Percentiles rank a stretch among this genome's conserved stretches.
phyloP scores from a whole-genome alignment of 2,888 invertebrate species.

The Drosophila stalkeri region DNA sequence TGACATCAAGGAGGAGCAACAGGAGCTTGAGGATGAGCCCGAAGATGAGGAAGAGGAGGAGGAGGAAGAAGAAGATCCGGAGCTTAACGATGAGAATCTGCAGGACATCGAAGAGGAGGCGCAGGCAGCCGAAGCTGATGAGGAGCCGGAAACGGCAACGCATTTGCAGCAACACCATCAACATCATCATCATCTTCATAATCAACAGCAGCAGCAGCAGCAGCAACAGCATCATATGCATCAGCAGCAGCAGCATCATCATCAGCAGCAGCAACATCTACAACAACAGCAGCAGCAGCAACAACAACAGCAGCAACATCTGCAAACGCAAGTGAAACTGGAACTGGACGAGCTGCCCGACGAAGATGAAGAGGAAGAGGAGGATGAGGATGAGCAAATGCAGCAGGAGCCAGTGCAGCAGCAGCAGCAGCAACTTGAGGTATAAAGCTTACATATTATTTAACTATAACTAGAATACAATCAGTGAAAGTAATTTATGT shows the following conservation, averaged over 20 bases:
- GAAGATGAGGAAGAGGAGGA: constrained; percentile 57
- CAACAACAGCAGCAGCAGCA: constrained; percentile 25
- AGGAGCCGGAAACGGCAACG: constrained; percentile 68
- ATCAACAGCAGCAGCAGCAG: constrained; percentile 33
- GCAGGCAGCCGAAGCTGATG: constrained; percentile 81
- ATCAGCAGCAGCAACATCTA: constrained; percentile 28
- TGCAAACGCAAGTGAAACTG: constrained; percentile 74
- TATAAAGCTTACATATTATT: not conserved
- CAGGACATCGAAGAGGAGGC: constrained; percentile 84
- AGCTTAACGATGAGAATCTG: constrained; percentile 81
- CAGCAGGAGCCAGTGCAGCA: constrained; percentile 31
- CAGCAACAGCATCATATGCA: constrained; percentile 34
- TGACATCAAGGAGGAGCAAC: constrained; percentile 58
- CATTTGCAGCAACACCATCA: constrained; percentile 53
- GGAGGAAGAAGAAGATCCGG: constrained; percentile 82
- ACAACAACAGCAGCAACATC: constrained; percentile 35
- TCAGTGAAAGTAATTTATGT: too few species aligned
- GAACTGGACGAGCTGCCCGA: constrained; percentile 74
- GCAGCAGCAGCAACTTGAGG: constrained; percentile 48
- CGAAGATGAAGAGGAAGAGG: constrained; percentile 60
- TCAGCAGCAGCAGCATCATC: constrained; percentile 25
- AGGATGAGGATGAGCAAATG: constrained; percentile 61
- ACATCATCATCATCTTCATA: constrained; percentile 30
- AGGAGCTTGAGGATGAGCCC: constrained; percentile 68
- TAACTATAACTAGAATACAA: not conserved